phyloP scores from a whole-genome alignment of 2,797 vertebrate species.

The Podargus strigoides region DNA sequence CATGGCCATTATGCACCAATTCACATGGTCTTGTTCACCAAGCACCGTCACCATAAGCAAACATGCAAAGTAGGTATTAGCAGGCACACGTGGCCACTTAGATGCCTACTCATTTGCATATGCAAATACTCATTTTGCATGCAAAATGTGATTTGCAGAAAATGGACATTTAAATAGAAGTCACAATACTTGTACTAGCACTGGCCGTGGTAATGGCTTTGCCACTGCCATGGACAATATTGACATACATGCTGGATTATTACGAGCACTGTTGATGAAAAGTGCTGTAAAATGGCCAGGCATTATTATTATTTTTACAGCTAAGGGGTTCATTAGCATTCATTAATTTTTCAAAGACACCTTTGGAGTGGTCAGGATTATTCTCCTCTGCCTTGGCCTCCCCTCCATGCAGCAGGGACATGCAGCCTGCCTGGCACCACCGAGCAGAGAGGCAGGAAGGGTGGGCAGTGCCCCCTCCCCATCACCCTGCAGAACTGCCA shows the following conservation, averaged over 20 bases:
- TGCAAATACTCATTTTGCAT: slow-evolving; percentile 29
- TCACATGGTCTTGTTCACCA: not conserved
- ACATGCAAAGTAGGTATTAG: not conserved
- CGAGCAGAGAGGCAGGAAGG: not conserved
- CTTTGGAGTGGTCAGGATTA: not conserved
- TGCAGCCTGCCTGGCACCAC: not conserved
- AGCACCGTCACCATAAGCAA: not conserved
- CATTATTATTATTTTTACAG: not conserved
- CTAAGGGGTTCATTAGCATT: not conserved
- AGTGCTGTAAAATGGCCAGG: not conserved
- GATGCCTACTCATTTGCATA: slow-evolving; percentile 46
- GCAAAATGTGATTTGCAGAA: slow-evolving; percentile 24
- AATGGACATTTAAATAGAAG: not conserved
- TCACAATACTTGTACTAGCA: not conserved
- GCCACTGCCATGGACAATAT: not conserved
- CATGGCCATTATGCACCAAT: not conserved
- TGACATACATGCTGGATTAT: not conserved
- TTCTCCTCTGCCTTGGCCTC: not conserved
- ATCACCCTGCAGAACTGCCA: not conserved
- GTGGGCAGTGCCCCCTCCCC: not conserved
- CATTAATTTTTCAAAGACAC: not conserved
- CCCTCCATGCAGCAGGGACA: not conserved
- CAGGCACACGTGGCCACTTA: slow-evolving; percentile 16
- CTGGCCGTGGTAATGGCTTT: not conserved
- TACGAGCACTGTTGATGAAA: not conserved